A percentile compares a stretch with the other conserved stretches of the same genome.
Evolutionary conservation across 2,888 invertebrate genomes (phyloP).

Genomic region (Julus scanicus): DNA sequence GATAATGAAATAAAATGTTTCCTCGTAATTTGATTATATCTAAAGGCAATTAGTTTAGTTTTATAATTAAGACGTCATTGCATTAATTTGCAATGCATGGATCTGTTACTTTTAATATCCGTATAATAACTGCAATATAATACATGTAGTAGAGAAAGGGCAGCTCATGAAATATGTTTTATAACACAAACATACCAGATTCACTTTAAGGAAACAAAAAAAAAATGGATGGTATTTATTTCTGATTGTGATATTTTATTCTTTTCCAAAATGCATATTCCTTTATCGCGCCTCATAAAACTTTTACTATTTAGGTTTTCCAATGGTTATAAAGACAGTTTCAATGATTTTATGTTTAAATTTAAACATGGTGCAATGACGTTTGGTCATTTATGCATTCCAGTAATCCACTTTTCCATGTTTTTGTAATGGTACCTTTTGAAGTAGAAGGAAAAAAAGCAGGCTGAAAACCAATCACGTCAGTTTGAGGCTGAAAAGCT

Average conservation of each 20-base stretch:
- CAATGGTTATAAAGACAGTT: not conserved
- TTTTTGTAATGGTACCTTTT: not conserved
- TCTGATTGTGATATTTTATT: not conserved
- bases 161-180: too few relatives aligned
- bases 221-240: not conserved
- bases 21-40: too few relatives aligned
- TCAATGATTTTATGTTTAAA: not conserved
- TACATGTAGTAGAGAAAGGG: too few relatives aligned
- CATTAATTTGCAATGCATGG: too few relatives aligned
- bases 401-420: constrained; percentile 22
- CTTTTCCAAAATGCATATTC: not conserved
- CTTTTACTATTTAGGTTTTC: not conserved
- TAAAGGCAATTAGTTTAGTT: too few relatives aligned
- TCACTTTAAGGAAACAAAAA: not conserved
- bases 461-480: not conserved
- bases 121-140: too few relatives aligned
- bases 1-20: too few relatives aligned
- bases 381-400: not conserved
- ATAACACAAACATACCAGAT: not conserved
- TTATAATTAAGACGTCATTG: too few relatives aligned
- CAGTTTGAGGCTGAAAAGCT: constrained; percentile 31
- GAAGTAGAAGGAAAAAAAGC: not conserved
- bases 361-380: constrained; percentile 18
- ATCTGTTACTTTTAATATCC: too few relatives aligned
- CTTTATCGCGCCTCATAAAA: not conserved